A percentile compares a stretch with the other conserved stretches of the same genome.
These are phyloP conservation scores for Aspidiotus destructor DNA, from an alignment of 2,888 invertebrate genomes.

Conservation along the genomic window DNA sequence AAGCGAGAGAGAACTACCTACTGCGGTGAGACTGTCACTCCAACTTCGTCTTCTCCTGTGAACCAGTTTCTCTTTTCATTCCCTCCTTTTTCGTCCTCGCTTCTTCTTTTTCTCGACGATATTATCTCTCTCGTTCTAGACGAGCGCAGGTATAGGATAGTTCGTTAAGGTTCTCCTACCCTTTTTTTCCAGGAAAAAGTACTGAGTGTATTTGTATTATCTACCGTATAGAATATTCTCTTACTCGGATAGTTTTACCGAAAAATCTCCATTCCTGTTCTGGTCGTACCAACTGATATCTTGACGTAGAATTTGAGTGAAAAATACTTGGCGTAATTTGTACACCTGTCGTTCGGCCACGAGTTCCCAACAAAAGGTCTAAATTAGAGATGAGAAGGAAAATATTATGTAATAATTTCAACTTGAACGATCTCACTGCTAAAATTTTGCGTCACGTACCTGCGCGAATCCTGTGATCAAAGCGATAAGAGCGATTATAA, in stretches of 20 bases:
- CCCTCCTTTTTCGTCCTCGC: too few species aligned
- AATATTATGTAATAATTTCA: background rate
- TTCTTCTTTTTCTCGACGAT: too few species aligned
- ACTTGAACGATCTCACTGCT: background rate
- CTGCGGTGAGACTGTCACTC: too few species aligned
- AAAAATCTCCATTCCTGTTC: constrained; percentile 45
- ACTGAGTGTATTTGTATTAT: too few species aligned
- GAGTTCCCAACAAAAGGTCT: constrained; percentile 42
- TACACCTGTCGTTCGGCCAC: constrained; percentile 43
- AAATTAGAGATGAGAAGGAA: constrained; percentile 24
- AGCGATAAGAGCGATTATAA: constrained; percentile 45
- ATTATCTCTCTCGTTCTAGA: too few species aligned
- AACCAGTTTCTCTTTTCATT: too few species aligned
- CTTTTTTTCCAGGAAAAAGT: too few species aligned
- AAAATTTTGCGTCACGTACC: constrained; percentile 38
- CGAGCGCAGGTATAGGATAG: too few species aligned
- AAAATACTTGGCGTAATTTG: constrained; percentile 41
- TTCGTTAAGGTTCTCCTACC: too few species aligned
- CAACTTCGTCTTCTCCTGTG: too few species aligned
- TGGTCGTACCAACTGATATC: constrained; percentile 43
- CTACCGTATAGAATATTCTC: constrained; percentile 32
- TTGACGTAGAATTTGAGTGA: constrained; percentile 42
- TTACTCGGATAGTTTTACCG: constrained; percentile 46
- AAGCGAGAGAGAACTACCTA: too few species aligned
- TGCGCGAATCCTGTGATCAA: constrained; percentile 45